Conservation (phyloP, 2,888 invertebrate genomes). For the Cantharis rustica region DNA sequence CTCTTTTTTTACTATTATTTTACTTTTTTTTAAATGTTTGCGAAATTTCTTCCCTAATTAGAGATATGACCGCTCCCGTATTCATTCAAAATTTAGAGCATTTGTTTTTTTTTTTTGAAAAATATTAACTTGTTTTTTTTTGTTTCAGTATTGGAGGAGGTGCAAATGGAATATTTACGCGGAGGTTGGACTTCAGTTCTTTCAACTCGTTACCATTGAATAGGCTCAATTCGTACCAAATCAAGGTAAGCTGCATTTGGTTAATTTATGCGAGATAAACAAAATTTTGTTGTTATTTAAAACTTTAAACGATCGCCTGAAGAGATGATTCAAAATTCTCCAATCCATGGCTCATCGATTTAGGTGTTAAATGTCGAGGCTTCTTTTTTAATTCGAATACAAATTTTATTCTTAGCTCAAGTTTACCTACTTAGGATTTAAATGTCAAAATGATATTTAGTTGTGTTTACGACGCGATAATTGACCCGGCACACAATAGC, state of each 20-base stretch:
- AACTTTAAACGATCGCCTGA: neutral
- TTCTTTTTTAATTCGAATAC: neutral
- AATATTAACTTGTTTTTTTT: constrained; percentile 21
- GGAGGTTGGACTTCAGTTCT: constrained; percentile 91
- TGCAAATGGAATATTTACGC: constrained; percentile 90
- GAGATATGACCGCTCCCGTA: too few relatives aligned
- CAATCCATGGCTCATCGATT: neutral
- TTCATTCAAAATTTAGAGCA: too few relatives aligned
- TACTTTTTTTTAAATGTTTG: too few relatives aligned
- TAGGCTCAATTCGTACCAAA: constrained; percentile 98
- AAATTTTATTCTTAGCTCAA: neutral
- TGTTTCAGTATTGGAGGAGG: constrained; percentile 81
- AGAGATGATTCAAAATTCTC: neutral
- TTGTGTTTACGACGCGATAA: neutral
- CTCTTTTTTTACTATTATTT: too few relatives aligned
- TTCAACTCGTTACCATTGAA: constrained; percentile 92
- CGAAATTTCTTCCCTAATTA: too few relatives aligned
- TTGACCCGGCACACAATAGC: neutral
- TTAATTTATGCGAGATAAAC: neutral
- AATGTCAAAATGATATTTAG: constrained; percentile 9
- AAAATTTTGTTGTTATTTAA: neutral
- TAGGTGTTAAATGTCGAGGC: neutral
- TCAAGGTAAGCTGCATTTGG: constrained; percentile 78
- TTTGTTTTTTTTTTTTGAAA: too few relatives aligned
- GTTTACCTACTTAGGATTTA: constrained; percentile 11